A percentile compares a stretch with the other conserved stretches of the same genome.
These are phyloP conservation scores for Carcinoscorpius rotundicauda DNA, from an alignment of 1,140 invertebrate species.

Conservation along the genomic window DNA sequence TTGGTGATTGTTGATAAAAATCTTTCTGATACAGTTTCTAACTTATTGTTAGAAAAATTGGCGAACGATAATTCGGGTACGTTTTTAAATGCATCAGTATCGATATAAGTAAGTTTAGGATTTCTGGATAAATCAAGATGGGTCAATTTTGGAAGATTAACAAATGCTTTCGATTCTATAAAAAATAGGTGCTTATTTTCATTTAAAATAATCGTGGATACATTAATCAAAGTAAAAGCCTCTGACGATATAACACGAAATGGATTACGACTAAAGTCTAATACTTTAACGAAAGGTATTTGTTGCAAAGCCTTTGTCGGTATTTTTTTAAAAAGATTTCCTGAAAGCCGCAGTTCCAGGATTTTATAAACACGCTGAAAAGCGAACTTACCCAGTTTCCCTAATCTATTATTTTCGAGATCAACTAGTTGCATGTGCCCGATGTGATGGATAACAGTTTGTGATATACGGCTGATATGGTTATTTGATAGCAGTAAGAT, in stretches of 20 bases:
- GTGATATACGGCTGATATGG: background rate
- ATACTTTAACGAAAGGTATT: background rate
- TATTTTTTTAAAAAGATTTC: slow-evolving; percentile 1
- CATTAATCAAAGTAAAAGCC: background rate
- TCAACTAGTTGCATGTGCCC: background rate
- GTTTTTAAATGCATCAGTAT: slow-evolving; percentile 1
- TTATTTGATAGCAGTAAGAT: slow-evolving; percentile 1
- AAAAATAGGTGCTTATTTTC: background rate
- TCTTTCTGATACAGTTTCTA: too few relatives aligned
- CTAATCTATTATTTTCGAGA: slow-evolving; percentile 1
- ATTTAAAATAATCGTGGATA: background rate
- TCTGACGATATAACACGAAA: background rate
- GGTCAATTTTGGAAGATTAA: background rate
- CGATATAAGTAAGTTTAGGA: background rate
- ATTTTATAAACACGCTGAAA: slow-evolving; percentile 1
- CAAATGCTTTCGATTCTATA: slow-evolving; percentile 3
- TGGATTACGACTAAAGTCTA: background rate
- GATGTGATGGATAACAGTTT: background rate
- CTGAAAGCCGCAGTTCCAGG: slow-evolving; percentile 1
- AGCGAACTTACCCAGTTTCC: background rate
- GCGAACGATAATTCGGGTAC: background rate
- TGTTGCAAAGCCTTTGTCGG: background rate
- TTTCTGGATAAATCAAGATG: background rate
- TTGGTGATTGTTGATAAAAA: too few relatives aligned
- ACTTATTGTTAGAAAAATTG: slow-evolving; percentile 6